These are phyloP conservation scores for Muscina levida DNA, from an alignment of 2,888 invertebrate species.

Conservation along the genomic window DNA sequence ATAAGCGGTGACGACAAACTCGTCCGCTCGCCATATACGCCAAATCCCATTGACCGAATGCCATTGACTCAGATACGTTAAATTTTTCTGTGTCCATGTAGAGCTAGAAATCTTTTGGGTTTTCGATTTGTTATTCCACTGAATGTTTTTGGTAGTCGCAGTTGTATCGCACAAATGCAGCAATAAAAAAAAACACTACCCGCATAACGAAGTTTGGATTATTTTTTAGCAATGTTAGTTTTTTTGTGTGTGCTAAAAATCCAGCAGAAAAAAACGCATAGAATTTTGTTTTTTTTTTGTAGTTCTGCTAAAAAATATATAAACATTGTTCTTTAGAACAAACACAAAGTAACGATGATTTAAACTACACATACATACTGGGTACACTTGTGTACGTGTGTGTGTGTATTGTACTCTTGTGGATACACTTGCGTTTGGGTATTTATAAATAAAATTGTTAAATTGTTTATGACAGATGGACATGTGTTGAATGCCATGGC, in stretches of 20 bases:
- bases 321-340: no score
- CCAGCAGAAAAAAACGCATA: not conserved
- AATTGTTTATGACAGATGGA: constrained; percentile 4
- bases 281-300: no score
- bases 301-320: no score
- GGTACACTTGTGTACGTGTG: not conserved
- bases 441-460: not conserved
- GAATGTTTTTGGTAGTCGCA: not conserved
- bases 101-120: not conserved
- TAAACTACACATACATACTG: not conserved
- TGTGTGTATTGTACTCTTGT: not conserved
- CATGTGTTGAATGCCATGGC: not conserved
- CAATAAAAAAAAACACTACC: not conserved
- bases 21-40: constrained; percentile 50
- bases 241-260: not conserved
- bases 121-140: not conserved
- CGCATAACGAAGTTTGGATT: constrained; percentile 10
- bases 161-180: not conserved
- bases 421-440: not conserved
- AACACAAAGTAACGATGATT: no score
- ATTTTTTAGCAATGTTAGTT: not conserved
- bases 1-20: constrained; percentile 21
- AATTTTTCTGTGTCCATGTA: not conserved
- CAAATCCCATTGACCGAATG: constrained; percentile 64
- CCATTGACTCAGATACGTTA: constrained; percentile 62